Base-by-base conservation (phyloP, 2,113 vertebrate genomes). In the Hypocryptadius cinnamomeus region DNA sequence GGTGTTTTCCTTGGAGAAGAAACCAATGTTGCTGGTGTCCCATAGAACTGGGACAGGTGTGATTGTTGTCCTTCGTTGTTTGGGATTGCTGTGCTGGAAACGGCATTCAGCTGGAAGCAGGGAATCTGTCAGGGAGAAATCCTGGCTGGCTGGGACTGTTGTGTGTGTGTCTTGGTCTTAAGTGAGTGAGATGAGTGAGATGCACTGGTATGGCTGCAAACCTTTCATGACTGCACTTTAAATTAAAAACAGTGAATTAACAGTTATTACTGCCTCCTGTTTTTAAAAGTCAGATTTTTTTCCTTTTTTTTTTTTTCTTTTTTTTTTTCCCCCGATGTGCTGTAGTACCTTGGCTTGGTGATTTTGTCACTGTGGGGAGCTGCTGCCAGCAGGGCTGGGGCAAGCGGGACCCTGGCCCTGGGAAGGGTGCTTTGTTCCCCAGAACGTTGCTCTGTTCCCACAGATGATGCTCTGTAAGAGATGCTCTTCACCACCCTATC, bases 281-380 rank as follows among this genome's bases (percentile, higher is more conserved):
- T 76, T 71, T 57, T 48, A 24, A 40, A 85, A 71, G 35, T 35
- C 14, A 7, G 12, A 8, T 15, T 16, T 21, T 40, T 76, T 69
- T 22, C 9, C 6, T 1, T 7, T 8, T 25, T 25, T 24, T 16
- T 23, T 22, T 53, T 25, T 23, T 22, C 30, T 25, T 48, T 48
- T 39, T 39, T 66, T 77, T 60, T 17, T 27, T 4, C 2, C 1
- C 35, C 10, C 13, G 22, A 0, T 1, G 9, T 15, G 8, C 33
- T 24, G 13, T 51, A 37, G 8, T 44, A 11, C 71, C 17, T 44
- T 70, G 21, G 10, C 31, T 0, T 0, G 3, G 5, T 56, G 22
- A 27, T 61, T 92, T 48, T 85, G 63, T 51, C 6, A 3, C 15
- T 39, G 28, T 21, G 28, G 10, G 59, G 30, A 40, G 35, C 63